Evolutionary conservation across 2,888 invertebrate genomes (phyloP).

Genomic region (Epicampocera succincta): DNA sequence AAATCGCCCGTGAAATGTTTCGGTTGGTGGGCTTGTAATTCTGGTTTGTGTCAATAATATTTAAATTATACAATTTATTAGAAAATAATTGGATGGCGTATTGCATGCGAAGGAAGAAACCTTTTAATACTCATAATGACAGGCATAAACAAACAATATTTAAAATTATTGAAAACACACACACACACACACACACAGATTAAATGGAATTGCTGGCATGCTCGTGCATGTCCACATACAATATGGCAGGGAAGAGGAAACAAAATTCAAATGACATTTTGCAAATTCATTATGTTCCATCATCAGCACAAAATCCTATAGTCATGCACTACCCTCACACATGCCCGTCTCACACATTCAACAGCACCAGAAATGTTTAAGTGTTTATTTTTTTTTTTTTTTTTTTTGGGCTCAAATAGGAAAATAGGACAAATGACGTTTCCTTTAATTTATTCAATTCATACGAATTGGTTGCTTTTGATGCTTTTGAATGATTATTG

Average conservation of each 20-base stretch:
- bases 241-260: neutral
- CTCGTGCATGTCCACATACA: conserved; percentile 57
- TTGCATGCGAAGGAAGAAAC: conserved; percentile 63
- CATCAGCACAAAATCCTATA: too few species aligned
- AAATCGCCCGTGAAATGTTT: neutral
- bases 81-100: conserved; percentile 74
- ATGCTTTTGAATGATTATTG: conserved; percentile 38
- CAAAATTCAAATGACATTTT: too few species aligned
- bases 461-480: conserved; percentile 13
- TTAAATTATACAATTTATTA: conserved; percentile 75
- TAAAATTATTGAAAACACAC: neutral
- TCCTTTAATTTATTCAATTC: conserved; percentile 37
- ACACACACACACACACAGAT: neutral
- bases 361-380: neutral
- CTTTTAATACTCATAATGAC: too few species aligned
- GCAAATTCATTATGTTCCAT: too few species aligned
- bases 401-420: conserved; percentile 15
- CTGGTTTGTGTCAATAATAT: conserved; percentile 59
- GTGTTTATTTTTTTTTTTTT: too few species aligned
- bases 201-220: conserved; percentile 52
- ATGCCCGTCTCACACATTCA: neutral
- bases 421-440: conserved; percentile 14
- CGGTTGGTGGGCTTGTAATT: conserved; percentile 21
- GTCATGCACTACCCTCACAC: too few species aligned
- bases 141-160: too few species aligned